A percentile compares a stretch with the other conserved stretches of the same genome.
phyloP scores from a whole-genome alignment of 2,888 invertebrate genomes.

The Stenichneumon culpator region DNA sequence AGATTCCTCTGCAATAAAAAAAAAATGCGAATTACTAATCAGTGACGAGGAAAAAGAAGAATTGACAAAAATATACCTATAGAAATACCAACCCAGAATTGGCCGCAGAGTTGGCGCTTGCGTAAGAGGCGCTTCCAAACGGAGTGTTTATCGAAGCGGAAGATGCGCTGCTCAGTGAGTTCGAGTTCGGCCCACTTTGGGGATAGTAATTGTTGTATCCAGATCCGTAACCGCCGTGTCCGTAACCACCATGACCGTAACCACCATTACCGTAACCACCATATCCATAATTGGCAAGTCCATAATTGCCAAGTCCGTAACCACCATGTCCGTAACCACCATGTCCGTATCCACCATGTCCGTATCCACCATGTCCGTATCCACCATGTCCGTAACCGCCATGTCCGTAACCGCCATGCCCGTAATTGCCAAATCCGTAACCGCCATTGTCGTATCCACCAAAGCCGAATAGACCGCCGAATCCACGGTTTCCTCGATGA shows the following conservation, averaged over 20 bases:
- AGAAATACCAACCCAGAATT: slow-evolving; percentile 69
- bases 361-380: no score
- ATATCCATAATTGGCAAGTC: slow-evolving; percentile 47
- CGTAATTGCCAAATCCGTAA: slow-evolving; percentile 17
- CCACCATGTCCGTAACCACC: no score
- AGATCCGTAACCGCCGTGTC: slow-evolving; percentile 45
- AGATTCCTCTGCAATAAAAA: slow-evolving; percentile 68
- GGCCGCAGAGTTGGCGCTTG: slow-evolving; percentile 66
- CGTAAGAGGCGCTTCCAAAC: slow-evolving; percentile 72
- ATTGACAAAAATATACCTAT: not conserved
- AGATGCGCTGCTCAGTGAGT: slow-evolving; percentile 65
- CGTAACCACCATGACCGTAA: slow-evolving; percentile 53
- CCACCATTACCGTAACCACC: slow-evolving; percentile 50
- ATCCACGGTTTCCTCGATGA: slow-evolving; percentile 57
- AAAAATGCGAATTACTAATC: not conserved
- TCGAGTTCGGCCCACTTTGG: not conserved
- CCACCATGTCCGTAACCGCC: no score
- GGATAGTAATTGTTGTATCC: slow-evolving; percentile 40
- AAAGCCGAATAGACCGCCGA: slow-evolving; percentile 62
- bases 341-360: no score
- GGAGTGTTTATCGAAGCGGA: slow-evolving; percentile 74
- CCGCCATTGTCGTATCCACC: slow-evolving; percentile 75
- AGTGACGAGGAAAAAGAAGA: not conserved
- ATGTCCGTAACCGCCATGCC: no score
- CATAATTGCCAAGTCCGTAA: no score